These are phyloP conservation scores for Hemicordylus capensis DNA, from an alignment of 2,113 vertebrate species.

Conservation along the genomic window DNA sequence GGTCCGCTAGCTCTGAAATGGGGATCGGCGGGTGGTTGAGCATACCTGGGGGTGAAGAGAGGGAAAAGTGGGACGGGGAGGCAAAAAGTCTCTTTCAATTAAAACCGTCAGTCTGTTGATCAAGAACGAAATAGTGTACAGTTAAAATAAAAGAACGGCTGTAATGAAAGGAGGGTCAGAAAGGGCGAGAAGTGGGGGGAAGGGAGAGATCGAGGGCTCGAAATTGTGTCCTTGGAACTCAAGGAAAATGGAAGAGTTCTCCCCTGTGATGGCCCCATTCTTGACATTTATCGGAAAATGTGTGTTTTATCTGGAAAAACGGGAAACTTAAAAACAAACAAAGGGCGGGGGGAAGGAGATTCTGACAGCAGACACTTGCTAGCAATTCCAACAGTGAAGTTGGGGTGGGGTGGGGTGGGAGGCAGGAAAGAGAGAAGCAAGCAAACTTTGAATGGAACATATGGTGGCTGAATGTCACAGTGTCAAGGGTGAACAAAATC, in stretches of 20 bases:
- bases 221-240: conserved; percentile 75
- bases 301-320: conserved; percentile 10
- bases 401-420: not conserved
- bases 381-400: conserved; percentile 62
- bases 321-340: conserved; percentile 43
- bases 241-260: conserved; percentile 58
- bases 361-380: conserved; percentile 53
- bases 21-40: conserved; percentile 97
- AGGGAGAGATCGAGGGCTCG: conserved; percentile 72
- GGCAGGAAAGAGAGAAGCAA: conserved; percentile 24
- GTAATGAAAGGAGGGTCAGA: conserved; percentile 76
- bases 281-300: conserved; percentile 46
- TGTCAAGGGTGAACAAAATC: not conserved
- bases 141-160: conserved; percentile 68
- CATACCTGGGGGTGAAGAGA: conserved; percentile 82
- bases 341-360: conserved; percentile 42
- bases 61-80: conserved; percentile 54
- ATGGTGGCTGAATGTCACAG: conserved; percentile 48
- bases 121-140: conserved; percentile 61
- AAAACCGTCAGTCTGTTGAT: conserved; percentile 49
- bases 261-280: conserved; percentile 60
- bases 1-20: conserved; percentile 92
- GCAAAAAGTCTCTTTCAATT: conserved; percentile 43
- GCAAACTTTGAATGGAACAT: conserved; percentile 60
- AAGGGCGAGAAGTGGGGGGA: conserved; percentile 4